phyloP scores from a whole-genome alignment of 1,140 invertebrate species.

The Drosophila tristis region DNA sequence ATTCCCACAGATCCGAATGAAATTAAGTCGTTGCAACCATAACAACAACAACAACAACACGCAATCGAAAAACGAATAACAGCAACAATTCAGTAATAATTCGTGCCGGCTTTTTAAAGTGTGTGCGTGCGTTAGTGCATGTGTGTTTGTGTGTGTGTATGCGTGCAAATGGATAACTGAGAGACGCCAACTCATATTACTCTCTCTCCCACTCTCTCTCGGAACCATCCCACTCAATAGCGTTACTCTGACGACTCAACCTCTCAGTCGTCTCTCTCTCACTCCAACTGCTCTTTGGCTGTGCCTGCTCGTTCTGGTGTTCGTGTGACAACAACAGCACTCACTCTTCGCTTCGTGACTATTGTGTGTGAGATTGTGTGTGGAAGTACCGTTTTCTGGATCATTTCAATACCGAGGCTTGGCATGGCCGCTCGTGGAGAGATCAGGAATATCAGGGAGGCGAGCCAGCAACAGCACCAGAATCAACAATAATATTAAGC shows the following conservation, averaged over 20 bases:
- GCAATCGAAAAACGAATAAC: neutral
- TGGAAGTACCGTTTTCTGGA: slow-evolving; percentile 1
- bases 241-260: no score
- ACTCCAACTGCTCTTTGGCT: neutral
- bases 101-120: no score
- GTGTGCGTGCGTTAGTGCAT: no score
- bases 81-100: neutral
- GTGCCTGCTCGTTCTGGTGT: no score
- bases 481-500: slow-evolving; percentile 32
- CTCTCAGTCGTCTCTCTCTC: slow-evolving; percentile 2
- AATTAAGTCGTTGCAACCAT: neutral
- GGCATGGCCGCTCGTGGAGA: slow-evolving; percentile 44
- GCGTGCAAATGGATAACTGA: no score
- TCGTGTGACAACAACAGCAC: no score
- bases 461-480: slow-evolving; percentile 35
- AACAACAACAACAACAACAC: neutral
- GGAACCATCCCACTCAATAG: slow-evolving; percentile 1
- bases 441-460: slow-evolving; percentile 39
- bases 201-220: slow-evolving; percentile 4
- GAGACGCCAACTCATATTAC: no score
- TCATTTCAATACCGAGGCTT: slow-evolving; percentile 3
- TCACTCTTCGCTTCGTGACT: neutral
- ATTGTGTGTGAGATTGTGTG: slow-evolving; percentile 5
- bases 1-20: no score
- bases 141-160: slow-evolving; percentile 3